Percentiles rank a stretch among this genome's conserved stretches.
Conservation (phyloP, 2,797 vertebrate species). For the Pseudomugil gertrudae region DNA sequence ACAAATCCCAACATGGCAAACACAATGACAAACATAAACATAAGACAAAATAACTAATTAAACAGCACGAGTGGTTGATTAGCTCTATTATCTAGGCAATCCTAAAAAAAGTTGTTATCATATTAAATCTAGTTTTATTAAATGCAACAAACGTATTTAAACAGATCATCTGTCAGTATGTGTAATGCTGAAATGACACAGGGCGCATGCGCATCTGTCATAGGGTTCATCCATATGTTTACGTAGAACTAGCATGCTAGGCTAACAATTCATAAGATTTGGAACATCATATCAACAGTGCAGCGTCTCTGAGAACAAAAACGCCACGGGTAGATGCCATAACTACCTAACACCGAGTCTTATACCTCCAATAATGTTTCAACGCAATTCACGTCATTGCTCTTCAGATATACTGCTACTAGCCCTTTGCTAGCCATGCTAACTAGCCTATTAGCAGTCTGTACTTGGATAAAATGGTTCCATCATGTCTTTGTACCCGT, state of each 20-base stretch:
- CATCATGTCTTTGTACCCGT: slow-evolving; percentile 63
- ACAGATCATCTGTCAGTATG: slow-evolving; percentile 6
- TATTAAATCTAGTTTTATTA: neutral
- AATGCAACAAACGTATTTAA: neutral
- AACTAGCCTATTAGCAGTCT: slow-evolving; percentile 53
- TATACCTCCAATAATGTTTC: neutral
- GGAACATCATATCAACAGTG: neutral
- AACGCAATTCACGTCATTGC: neutral
- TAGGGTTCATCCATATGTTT: slow-evolving; percentile 61
- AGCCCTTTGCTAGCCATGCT: slow-evolving; percentile 40
- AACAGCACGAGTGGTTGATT: neutral
- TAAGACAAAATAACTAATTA: neutral
- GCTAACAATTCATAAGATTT: slow-evolving; percentile 33
- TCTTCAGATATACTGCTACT: slow-evolving; percentile 10
- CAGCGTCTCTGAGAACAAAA: neutral
- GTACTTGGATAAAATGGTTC: slow-evolving; percentile 40
- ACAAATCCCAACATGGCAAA: neutral
- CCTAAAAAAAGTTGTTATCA: neutral
- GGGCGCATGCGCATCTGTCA: slow-evolving; percentile 59
- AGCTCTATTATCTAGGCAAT: neutral
- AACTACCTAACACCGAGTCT: neutral
- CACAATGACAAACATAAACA: neutral
- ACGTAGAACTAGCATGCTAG: slow-evolving; percentile 70
- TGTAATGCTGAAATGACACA: slow-evolving; percentile 35
- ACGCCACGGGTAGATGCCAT: neutral